Conservation (phyloP, 1,140 invertebrate species). For the Anastrepha obliqua region DNA sequence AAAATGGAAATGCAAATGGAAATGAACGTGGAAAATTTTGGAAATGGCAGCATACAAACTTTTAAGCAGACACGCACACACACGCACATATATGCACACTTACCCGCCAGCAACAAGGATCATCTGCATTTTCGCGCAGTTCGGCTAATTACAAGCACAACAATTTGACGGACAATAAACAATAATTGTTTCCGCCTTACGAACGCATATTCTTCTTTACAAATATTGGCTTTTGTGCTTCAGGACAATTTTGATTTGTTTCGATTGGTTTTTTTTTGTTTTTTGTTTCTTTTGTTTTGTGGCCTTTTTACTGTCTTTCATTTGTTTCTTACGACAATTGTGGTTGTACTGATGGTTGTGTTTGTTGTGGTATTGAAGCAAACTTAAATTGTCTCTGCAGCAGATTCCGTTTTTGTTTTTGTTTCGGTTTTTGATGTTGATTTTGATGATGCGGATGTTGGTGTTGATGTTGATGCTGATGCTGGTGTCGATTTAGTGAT, state of each 20-base stretch:
- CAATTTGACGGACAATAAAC: slow-evolving; percentile 31
- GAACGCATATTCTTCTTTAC: slow-evolving; percentile 26
- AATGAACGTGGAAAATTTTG: neutral
- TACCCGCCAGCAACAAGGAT: slow-evolving; percentile 75
- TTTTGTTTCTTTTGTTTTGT: neutral
- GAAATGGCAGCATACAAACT: neutral
- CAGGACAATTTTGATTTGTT: neutral
- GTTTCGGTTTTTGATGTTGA: slow-evolving; percentile 57
- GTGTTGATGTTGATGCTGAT: slow-evolving; percentile 50
- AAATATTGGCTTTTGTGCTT: slow-evolving; percentile 33
- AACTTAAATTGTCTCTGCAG: slow-evolving; percentile 55
- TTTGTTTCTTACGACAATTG: neutral
- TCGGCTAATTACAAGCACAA: slow-evolving; percentile 36
- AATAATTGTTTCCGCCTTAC: slow-evolving; percentile 31
- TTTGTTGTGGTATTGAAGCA: slow-evolving; percentile 34
- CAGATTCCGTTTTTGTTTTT: slow-evolving; percentile 60
- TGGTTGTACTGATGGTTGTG: slow-evolving; percentile 3
- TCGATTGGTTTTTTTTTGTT: neutral
- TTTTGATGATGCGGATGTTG: slow-evolving; percentile 54
- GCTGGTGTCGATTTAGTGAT: slow-evolving; percentile 36
- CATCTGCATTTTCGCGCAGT: slow-evolving; percentile 70
- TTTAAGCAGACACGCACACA: neutral
- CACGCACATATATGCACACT: slow-evolving; percentile 55
- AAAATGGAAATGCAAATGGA: neutral
- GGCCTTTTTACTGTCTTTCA: neutral